phyloP scores from a whole-genome alignment of 2,888 invertebrate species.

The Diploptera punctata region DNA sequence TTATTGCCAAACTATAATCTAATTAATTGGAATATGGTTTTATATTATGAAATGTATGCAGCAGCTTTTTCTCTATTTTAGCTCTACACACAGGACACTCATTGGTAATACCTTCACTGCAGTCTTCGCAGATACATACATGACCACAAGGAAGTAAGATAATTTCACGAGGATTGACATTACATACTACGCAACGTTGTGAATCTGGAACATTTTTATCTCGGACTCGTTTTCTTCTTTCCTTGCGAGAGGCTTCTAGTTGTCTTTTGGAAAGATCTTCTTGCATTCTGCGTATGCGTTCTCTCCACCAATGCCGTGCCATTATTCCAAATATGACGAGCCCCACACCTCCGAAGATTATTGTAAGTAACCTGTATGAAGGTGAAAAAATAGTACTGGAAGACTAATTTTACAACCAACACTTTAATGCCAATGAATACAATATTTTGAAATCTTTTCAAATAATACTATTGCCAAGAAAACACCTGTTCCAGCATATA shows the following conservation, averaged over 20 bases:
- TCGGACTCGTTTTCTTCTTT: slow-evolving; percentile 53
- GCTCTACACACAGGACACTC: slow-evolving; percentile 83
- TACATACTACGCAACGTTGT: slow-evolving; percentile 85
- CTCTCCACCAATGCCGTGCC: slow-evolving; percentile 58
- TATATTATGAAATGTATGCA: slow-evolving; percentile 76
- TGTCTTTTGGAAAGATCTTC: slow-evolving; percentile 60
- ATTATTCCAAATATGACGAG: slow-evolving; percentile 59
- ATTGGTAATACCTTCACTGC: slow-evolving; percentile 72
- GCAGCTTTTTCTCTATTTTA: slow-evolving; percentile 71
- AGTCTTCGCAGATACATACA: slow-evolving; percentile 88
- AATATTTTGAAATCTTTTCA: too few species aligned
- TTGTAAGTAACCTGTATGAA: slow-evolving; percentile 57
- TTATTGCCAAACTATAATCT: too few species aligned
- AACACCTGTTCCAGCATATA: background rate
- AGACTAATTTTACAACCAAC: too few species aligned
- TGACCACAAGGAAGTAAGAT: slow-evolving; percentile 90
- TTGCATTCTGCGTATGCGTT: slow-evolving; percentile 61
- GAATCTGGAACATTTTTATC: slow-evolving; percentile 54
- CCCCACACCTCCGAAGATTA: slow-evolving; percentile 64
- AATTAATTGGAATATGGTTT: too few species aligned
- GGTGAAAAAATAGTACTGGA: slow-evolving; percentile 8
- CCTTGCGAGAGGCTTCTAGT: slow-evolving; percentile 69
- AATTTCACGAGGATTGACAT: slow-evolving; percentile 84
- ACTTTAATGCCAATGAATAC: too few species aligned
- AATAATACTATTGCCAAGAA: background rate